A percentile compares a stretch with the other conserved stretches of the same genome.
Conservation (phyloP, 2,113 vertebrate species). For the Odontophorus gujanensis region DNA sequence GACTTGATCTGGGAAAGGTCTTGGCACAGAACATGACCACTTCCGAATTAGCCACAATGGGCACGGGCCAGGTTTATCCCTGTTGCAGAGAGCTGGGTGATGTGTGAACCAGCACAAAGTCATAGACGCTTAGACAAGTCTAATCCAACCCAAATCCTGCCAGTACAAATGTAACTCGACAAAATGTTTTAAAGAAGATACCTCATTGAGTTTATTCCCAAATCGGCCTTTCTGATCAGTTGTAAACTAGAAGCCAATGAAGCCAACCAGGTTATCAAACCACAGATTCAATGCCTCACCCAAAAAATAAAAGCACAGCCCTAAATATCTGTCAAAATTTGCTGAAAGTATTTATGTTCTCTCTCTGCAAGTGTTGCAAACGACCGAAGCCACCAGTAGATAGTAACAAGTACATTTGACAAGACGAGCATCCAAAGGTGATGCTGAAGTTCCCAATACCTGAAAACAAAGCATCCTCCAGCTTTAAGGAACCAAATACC, state of each 20-base stretch:
- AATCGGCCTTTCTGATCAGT: neutral
- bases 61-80: neutral
- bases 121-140: neutral
- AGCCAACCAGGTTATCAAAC: neutral
- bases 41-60: neutral
- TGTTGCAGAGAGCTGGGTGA: neutral
- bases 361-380: neutral
- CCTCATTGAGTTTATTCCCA: neutral
- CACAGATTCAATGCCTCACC: fast-evolving
- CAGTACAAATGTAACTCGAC: neutral
- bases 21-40: neutral
- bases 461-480: neutral
- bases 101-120: neutral
- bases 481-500: neutral
- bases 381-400: neutral
- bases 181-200: neutral
- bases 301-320: neutral
- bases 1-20: neutral
- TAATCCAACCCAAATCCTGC: neutral
- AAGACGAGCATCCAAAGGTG: neutral
- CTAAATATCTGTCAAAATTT: neutral
- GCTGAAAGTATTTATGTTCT: neutral
- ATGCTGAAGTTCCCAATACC: fast-evolving
- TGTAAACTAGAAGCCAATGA: neutral
- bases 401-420: neutral